phyloP scores from a whole-genome alignment of 2,113 vertebrate species.

The Reinhardtius hippoglossoides region DNA sequence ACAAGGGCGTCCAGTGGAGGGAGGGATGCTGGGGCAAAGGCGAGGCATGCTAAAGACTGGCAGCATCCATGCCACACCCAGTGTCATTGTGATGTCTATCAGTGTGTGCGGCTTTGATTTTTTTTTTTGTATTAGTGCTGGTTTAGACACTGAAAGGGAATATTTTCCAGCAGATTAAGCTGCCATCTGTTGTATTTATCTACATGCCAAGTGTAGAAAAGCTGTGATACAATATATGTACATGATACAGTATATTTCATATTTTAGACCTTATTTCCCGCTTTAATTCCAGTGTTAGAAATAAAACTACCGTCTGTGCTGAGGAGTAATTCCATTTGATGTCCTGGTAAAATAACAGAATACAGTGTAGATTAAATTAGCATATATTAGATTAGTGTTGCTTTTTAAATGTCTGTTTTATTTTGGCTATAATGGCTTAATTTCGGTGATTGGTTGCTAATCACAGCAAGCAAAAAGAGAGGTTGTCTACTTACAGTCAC shows the following conservation, averaged over 20 bases:
- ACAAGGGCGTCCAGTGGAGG: conserved; percentile 36
- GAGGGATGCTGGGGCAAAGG: conserved; percentile 19
- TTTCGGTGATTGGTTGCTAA: conserved; percentile 41
- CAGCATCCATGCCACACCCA: conserved; percentile 53
- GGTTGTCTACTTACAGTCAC: background rate
- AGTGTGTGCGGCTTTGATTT: background rate
- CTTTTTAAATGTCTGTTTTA: conserved; percentile 17
- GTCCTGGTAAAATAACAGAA: conserved; percentile 17
- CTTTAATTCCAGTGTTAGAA: background rate
- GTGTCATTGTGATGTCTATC: conserved; percentile 10
- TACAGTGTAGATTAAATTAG: conserved; percentile 25
- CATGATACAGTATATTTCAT: background rate
- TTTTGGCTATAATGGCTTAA: conserved; percentile 24
- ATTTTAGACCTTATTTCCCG: background rate
- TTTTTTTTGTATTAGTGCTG: background rate
- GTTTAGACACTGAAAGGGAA: background rate
- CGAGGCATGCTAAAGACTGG: background rate
- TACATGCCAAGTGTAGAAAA: background rate
- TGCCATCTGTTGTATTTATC: conserved; percentile 12
- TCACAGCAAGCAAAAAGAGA: conserved; percentile 22
- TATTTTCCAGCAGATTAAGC: background rate
- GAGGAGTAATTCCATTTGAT: conserved; percentile 9
- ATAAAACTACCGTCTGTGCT: background rate
- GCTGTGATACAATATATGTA: background rate
- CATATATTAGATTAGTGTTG: conserved; percentile 24